A percentile compares a stretch with the other conserved stretches of the same genome.
Evolutionary conservation across 1,140 invertebrate species (phyloP).

Genomic region (Bombus huntii): DNA sequence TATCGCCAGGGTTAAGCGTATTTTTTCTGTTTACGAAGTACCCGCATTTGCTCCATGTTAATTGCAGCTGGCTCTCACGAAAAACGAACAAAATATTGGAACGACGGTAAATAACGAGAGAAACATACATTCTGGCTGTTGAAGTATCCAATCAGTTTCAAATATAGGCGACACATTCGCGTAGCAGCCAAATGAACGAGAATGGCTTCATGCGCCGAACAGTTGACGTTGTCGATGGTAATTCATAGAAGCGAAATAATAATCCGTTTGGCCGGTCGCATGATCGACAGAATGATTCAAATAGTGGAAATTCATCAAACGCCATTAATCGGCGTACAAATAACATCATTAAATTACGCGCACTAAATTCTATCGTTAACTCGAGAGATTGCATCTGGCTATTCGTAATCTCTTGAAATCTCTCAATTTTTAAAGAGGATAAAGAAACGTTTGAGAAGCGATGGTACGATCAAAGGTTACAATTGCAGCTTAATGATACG

Average conservation of each 20-base stretch:
- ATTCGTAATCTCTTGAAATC: neutral
- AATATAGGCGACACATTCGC: conserved; percentile 10
- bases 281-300: neutral
- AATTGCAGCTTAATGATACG: neutral
- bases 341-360: neutral
- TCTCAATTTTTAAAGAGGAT: too few relatives aligned
- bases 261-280: neutral
- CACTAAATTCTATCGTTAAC: neutral
- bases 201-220: conserved; percentile 20
- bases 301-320: conserved; percentile 1
- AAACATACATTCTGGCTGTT: neutral
- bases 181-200: conserved; percentile 22
- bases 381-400: neutral
- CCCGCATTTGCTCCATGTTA: neutral
- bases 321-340: neutral
- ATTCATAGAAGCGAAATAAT: conserved; percentile 20
- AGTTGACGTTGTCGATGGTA: conserved; percentile 10
- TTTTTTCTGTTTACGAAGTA: conserved; percentile 22
- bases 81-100: conserved; percentile 1
- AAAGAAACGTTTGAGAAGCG: neutral
- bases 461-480: too few relatives aligned
- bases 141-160: conserved; percentile 33
- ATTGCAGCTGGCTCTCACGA: neutral
- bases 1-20: neutral
- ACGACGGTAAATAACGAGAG: neutral